These are phyloP conservation scores for Laothoe populi DNA, from an alignment of 2,888 invertebrate genomes.

Conservation along the genomic window DNA sequence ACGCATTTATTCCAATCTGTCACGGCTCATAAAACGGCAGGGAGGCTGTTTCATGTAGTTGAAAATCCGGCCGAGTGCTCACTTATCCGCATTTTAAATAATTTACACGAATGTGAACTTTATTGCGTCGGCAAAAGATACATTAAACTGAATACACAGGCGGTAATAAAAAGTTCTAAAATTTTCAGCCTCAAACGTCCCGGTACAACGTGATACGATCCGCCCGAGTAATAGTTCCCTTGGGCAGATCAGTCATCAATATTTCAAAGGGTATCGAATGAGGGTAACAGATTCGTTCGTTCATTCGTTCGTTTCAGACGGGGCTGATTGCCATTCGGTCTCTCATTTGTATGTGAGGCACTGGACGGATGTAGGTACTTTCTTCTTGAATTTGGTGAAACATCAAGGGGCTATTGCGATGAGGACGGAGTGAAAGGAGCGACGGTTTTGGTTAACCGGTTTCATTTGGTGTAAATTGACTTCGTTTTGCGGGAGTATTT, in stretches of 20 bases:
- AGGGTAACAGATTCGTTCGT: constrained; percentile 58
- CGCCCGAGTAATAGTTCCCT: constrained; percentile 64
- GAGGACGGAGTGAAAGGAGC: constrained; percentile 6
- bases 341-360: constrained; percentile 52
- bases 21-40: constrained; percentile 55
- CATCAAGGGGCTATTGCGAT: constrained; percentile 15
- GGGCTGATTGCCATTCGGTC: constrained; percentile 57
- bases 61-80: constrained; percentile 50
- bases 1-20: constrained; percentile 61
- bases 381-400: constrained; percentile 26
- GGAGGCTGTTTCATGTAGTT: constrained; percentile 56
- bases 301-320: constrained; percentile 52
- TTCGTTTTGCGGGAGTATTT: constrained; percentile 4
- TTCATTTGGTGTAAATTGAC: constrained; percentile 22
- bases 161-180: constrained; percentile 61
- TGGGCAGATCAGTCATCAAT: constrained; percentile 69
- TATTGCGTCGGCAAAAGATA: constrained; percentile 36
- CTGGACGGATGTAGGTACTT: constrained; percentile 36
- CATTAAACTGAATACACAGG: constrained; percentile 30
- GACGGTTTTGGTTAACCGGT: constrained; percentile 13
- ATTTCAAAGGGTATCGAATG: constrained; percentile 64
- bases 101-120: constrained; percentile 41
- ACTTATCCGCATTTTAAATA: constrained; percentile 34
- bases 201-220: constrained; percentile 58
- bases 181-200: constrained; percentile 56